A percentile compares a stretch with the other conserved stretches of the same genome.
phyloP scores from a whole-genome alignment of 2,797 vertebrate species.

The Coendou prehensilis region DNA sequence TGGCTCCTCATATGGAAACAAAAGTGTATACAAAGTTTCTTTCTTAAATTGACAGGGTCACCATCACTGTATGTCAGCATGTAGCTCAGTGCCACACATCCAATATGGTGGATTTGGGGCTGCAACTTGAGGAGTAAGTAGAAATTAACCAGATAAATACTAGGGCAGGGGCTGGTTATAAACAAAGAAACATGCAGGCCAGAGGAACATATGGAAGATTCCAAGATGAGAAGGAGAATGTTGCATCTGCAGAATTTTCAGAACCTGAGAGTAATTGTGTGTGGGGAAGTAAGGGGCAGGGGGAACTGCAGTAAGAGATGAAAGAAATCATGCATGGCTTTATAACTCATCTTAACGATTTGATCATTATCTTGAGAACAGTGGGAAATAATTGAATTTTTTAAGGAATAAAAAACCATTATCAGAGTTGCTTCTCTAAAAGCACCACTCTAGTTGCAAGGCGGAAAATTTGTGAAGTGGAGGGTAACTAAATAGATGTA shows the following conservation, averaged over 20 bases:
- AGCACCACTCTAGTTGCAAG: slow-evolving; percentile 16
- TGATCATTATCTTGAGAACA: slow-evolving; percentile 58
- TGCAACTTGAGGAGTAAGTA: slow-evolving; percentile 27
- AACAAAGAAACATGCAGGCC: not conserved
- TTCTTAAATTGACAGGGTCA: not conserved
- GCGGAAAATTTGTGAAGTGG: not conserved
- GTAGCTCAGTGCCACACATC: not conserved
- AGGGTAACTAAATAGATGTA: slow-evolving; percentile 32
- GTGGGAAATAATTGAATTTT: slow-evolving; percentile 36
- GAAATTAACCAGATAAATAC: slow-evolving; percentile 13
- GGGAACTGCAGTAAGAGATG: not conserved
- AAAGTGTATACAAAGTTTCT: not conserved
- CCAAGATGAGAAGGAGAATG: slow-evolving; percentile 6
- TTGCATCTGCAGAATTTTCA: slow-evolving; percentile 5
- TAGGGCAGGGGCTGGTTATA: not conserved
- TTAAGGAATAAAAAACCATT: slow-evolving; percentile 56
- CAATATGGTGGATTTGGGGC: not conserved
- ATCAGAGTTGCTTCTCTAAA: slow-evolving; percentile 60
- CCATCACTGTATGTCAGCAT: not conserved
- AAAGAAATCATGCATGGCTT: not conserved
- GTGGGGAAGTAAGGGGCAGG: not conserved
- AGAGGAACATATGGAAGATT: not conserved
- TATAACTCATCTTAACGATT: not conserved
- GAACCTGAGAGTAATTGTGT: not conserved
- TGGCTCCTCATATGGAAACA: not conserved